Conservation (phyloP, 2,113 vertebrate genomes). For the Nyctibius bracteatus region DNA sequence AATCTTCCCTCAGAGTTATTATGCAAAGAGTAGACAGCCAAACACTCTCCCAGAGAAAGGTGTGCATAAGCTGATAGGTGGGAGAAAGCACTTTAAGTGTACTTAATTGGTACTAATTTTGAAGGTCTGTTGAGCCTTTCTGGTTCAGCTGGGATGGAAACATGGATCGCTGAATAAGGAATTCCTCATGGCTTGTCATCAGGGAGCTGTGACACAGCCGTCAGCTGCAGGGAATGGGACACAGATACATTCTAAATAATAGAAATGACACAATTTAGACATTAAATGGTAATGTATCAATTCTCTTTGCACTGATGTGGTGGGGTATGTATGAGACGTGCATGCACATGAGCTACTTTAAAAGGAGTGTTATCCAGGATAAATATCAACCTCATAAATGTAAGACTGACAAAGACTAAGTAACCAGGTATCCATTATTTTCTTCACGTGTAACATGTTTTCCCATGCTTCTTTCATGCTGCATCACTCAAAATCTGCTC, state of each 20-base stretch:
- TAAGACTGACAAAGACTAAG: not conserved
- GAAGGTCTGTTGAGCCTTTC: not conserved
- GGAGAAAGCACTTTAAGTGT: not conserved
- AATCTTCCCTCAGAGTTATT: not conserved
- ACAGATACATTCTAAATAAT: not conserved
- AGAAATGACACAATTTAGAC: not conserved
- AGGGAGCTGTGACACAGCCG: not conserved
- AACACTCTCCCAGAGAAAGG: not conserved
- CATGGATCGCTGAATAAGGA: not conserved
- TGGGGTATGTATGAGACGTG: fast-evolving
- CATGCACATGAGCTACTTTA: not conserved
- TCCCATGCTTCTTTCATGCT: no score
- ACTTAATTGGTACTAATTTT: not conserved
- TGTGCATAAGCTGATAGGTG: not conserved
- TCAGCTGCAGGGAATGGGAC: not conserved
- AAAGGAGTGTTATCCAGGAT: not conserved
- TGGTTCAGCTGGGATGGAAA: not conserved
- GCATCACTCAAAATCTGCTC: not conserved
- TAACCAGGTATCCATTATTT: not conserved
- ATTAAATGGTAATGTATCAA: no score
- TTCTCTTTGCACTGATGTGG: not conserved
- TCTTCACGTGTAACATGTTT: fast-evolving
- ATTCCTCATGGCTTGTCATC: not conserved
- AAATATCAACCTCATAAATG: fast-evolving
- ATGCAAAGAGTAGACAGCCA: not conserved